A percentile compares a stretch with the other conserved stretches of the same genome.
phyloP scores from a whole-genome alignment of 2,113 vertebrate species.

The Fulmarus glacialis region DNA sequence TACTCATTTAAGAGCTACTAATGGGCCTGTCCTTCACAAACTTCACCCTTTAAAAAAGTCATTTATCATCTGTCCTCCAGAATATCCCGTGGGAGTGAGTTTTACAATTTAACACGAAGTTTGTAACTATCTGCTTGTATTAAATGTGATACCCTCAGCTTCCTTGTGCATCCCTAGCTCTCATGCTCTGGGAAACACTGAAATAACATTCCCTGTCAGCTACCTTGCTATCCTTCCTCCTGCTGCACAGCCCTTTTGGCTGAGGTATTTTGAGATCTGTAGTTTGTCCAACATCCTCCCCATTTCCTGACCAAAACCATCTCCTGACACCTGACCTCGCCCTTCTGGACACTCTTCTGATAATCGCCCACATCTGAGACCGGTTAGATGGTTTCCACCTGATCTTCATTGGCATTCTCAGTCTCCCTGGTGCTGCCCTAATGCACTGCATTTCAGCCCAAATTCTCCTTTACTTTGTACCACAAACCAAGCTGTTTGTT shows the following conservation, averaged over 20 bases:
- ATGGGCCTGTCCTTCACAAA: not conserved
- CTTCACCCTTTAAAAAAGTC: not conserved
- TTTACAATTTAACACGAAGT: not conserved
- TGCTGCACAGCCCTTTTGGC: not conserved
- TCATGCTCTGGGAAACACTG: not conserved
- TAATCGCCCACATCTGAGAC: not conserved
- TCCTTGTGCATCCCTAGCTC: not conserved
- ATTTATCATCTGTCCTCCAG: not conserved
- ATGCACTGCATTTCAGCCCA: not conserved
- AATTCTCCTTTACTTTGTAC: not conserved
- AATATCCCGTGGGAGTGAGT: not conserved
- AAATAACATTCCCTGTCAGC: not conserved
- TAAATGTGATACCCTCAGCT: not conserved
- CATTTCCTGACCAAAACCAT: not conserved
- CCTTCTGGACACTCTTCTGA: not conserved
- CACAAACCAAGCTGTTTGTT: slow-evolving; percentile 24
- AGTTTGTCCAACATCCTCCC: not conserved
- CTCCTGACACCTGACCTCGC: not conserved
- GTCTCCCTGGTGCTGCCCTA: not conserved
- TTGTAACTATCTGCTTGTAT: not conserved
- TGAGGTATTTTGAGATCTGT: not conserved
- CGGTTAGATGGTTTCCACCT: not conserved
- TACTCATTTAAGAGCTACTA: not conserved
- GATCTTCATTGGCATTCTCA: not conserved
- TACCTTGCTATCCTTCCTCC: fast-evolving